Evolutionary conservation across 2,113 vertebrate species (phyloP).

Genomic region (Vulpes lagopus): DNA sequence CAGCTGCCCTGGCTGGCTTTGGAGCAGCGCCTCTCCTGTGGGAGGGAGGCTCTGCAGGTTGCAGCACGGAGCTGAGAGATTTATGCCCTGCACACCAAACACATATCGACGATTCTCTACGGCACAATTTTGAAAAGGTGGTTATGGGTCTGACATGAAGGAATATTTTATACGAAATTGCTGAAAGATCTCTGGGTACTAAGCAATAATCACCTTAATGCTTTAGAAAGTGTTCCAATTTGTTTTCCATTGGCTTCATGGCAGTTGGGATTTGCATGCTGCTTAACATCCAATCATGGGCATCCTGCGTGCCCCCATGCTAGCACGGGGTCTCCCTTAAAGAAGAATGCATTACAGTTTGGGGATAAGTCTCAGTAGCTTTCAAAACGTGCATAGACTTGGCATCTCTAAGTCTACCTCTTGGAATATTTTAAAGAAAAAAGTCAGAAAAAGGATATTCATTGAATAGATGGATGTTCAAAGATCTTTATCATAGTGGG

Average conservation of each 20-base stretch:
- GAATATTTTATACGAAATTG: slow-evolving; percentile 89
- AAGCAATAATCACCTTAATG: slow-evolving; percentile 89
- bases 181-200: slow-evolving; percentile 86
- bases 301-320: not conserved
- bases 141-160: slow-evolving; percentile 90
- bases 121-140: slow-evolving; percentile 88
- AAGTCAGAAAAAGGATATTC: not conserved
- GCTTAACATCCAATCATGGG: slow-evolving; percentile 28
- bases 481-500: not conserved
- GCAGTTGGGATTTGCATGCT: slow-evolving; percentile 74
- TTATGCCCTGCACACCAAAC: slow-evolving; percentile 88
- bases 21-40: slow-evolving; percentile 79
- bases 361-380: slow-evolving; percentile 39
- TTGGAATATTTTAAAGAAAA: slow-evolving; percentile 38
- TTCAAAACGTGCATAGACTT: not conserved
- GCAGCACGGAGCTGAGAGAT: slow-evolving; percentile 90
- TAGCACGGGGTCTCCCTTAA: not conserved
- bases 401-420: not conserved
- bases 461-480: not conserved
- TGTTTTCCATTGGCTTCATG: slow-evolving; percentile 75
- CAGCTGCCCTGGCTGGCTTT: slow-evolving; percentile 88
- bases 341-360: not conserved
- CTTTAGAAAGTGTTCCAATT: slow-evolving; percentile 78
- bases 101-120: slow-evolving; percentile 82
- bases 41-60: slow-evolving; percentile 86